A percentile compares a stretch with the other conserved stretches of the same genome.
Conservation (phyloP, 2,888 invertebrate species). For the Gonocerus acuteangulatus region DNA sequence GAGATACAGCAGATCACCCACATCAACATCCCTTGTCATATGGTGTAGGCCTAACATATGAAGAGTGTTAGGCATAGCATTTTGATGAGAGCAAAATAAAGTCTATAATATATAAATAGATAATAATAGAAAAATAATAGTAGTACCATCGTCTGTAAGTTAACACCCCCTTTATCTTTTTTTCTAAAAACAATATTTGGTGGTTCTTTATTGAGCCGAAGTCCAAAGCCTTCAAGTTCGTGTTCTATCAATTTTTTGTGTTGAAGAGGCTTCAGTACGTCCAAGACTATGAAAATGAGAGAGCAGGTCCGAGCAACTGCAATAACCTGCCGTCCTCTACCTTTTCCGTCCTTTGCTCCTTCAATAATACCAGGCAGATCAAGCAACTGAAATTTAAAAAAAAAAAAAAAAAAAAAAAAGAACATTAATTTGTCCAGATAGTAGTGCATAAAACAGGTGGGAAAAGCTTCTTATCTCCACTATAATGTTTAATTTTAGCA, state of each 20-base stretch:
- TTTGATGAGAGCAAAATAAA: too few species aligned
- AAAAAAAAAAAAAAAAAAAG: not conserved
- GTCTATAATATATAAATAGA: too few species aligned
- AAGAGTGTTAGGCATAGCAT: too few species aligned
- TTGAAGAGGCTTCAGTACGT: conserved; percentile 92
- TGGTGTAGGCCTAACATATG: too few species aligned
- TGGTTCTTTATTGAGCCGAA: conserved; percentile 90
- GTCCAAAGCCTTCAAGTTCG: conserved; percentile 97
- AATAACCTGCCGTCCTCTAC: conserved; percentile 96
- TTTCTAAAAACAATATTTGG: conserved; percentile 92
- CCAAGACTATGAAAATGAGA: conserved; percentile 93
- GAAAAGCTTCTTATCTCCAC: not conserved
- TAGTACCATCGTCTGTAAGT: conserved; percentile 85
- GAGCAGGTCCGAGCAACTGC: conserved; percentile 98
- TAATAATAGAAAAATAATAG: too few species aligned
- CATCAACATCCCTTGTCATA: too few species aligned
- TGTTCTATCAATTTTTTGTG: conserved; percentile 95
- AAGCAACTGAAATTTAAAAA: conserved; percentile 58
- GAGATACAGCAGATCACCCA: too few species aligned
- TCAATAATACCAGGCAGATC: conserved; percentile 99
- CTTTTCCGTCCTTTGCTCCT: conserved; percentile 99
- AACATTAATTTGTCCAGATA: not conserved
- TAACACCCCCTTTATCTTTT: conserved; percentile 98
- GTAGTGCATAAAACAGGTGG: not conserved
- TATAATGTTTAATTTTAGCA: too few species aligned